Conservation (phyloP, 64 coral and sea anemone species). For the Actinia tenebrosa region DNA sequence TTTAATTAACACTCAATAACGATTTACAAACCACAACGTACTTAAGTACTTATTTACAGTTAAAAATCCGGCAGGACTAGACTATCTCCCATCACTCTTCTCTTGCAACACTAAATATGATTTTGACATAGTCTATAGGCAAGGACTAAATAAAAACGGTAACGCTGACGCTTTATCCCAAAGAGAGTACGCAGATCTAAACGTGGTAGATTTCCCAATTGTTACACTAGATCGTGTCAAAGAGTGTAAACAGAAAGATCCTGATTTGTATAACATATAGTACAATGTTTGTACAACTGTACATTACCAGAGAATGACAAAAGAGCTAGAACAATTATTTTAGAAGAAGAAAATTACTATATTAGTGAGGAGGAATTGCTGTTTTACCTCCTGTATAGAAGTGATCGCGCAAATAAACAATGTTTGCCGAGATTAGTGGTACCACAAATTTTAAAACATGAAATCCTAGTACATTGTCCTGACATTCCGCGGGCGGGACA, state of each 20-base stretch:
- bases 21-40: conserved; percentile 18
- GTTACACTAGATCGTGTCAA: neutral
- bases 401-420: neutral
- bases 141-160: neutral
- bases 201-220: neutral
- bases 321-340: no score
- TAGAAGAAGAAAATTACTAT: conserved; percentile 14
- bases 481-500: conserved; percentile 10
- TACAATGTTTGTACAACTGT: no score
- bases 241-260: neutral
- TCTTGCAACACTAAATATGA: conserved; percentile 12
- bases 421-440: conserved; percentile 19
- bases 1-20: neutral
- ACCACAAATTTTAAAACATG: conserved; percentile 8
- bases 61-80: neutral
- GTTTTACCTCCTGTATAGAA: neutral
- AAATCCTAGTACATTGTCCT: conserved; percentile 10
- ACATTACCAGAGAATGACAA: no score
- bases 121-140: conserved; percentile 29
- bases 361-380: conserved; percentile 13
- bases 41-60: conserved; percentile 30
- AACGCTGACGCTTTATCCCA: conserved; percentile 17
- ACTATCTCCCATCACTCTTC: conserved; percentile 10
- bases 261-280: neutral
- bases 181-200: neutral